Conservation (phyloP, 2,113 vertebrate genomes). For the Cynopterus brachyotis region DNA sequence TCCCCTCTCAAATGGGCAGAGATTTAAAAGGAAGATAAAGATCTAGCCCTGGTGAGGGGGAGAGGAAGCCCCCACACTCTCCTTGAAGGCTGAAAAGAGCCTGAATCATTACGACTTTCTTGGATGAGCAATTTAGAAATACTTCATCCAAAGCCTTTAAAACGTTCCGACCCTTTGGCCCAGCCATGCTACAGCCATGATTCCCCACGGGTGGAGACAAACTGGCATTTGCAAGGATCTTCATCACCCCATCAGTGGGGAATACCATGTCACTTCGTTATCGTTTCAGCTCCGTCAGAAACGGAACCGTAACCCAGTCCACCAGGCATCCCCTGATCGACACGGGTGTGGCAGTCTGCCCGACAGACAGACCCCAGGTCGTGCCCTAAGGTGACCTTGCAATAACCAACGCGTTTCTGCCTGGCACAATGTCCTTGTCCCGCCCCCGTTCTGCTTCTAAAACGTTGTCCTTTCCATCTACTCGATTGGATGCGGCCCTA, state of each 20-base stretch:
- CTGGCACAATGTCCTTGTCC: background rate
- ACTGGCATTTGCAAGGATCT: conserved; percentile 5
- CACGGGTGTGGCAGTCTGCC: background rate
- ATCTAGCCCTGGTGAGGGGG: background rate
- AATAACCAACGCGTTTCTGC: too few species aligned
- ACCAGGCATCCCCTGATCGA: background rate
- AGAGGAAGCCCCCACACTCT: background rate
- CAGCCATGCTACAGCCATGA: conserved; percentile 24
- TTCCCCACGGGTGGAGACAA: conserved; percentile 40
- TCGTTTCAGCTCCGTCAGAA: background rate
- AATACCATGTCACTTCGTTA: background rate
- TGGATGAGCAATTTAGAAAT: conserved; percentile 56
- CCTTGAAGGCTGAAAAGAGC: background rate
- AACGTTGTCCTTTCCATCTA: background rate
- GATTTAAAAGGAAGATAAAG: conserved; percentile 62
- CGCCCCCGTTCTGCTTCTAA: background rate
- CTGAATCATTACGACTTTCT: conserved; percentile 23
- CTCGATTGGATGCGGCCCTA: background rate
- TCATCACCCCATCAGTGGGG: background rate
- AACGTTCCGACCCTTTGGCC: conserved; percentile 50
- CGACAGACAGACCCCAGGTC: background rate
- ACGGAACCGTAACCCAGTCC: background rate
- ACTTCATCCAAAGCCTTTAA: conserved; percentile 69
- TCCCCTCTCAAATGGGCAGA: conserved; percentile 29
- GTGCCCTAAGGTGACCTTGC: background rate